phyloP scores from a whole-genome alignment of 1,140 invertebrate genomes.

The Calosoma granatense region DNA sequence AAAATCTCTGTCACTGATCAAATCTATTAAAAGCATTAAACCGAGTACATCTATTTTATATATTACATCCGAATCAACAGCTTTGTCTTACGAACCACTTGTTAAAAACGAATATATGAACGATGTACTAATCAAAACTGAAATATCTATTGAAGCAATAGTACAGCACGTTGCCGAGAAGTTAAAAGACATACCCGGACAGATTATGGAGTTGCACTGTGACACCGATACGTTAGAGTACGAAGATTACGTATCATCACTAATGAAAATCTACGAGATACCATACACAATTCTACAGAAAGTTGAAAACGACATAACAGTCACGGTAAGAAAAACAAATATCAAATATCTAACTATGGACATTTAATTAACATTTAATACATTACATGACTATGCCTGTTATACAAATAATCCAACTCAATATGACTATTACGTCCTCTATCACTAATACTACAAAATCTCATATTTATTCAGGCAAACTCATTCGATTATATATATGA shows the following conservation, averaged over 20 bases:
- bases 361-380: too few species aligned
- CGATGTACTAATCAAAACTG: slow-evolving; percentile 18
- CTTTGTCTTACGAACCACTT: neutral
- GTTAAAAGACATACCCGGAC: slow-evolving; percentile 21
- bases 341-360: too few species aligned
- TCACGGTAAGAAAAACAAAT: too few species aligned
- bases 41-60: slow-evolving; percentile 22
- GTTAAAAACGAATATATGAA: slow-evolving; percentile 3
- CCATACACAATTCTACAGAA: neutral
- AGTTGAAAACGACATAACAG: too few species aligned
- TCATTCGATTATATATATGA: too few species aligned
- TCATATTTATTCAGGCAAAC: too few species aligned
- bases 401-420: too few species aligned
- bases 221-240: slow-evolving; percentile 17
- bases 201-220: slow-evolving; percentile 26
- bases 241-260: slow-evolving; percentile 30
- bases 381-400: too few species aligned
- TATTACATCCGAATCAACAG: slow-evolving; percentile 16
- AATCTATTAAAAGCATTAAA: slow-evolving; percentile 20
- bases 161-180: slow-evolving; percentile 17
- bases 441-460: too few species aligned
- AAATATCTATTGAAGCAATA: slow-evolving; percentile 16
- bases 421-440: too few species aligned
- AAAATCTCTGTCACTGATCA: slow-evolving; percentile 14
- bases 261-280: slow-evolving; percentile 24